Conservation (phyloP, 1,140 invertebrate species). For the Brachionus angularis region DNA sequence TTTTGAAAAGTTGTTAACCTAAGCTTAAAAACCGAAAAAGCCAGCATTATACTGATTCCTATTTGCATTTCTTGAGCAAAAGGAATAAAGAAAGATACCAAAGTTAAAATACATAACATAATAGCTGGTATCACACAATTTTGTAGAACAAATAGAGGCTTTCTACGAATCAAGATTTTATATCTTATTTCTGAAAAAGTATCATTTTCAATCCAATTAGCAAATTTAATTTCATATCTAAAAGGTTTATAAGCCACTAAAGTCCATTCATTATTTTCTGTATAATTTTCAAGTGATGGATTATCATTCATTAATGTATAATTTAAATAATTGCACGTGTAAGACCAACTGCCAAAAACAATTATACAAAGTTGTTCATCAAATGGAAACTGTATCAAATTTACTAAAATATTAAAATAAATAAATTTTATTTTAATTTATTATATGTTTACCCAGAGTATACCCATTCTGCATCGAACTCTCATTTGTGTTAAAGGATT, state of each 20-base stretch:
- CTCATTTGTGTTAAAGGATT: slow-evolving; percentile 39
- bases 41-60: slow-evolving; percentile 43
- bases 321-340: slow-evolving; percentile 27
- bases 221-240: slow-evolving; percentile 24
- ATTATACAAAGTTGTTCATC: slow-evolving; percentile 38
- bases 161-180: slow-evolving; percentile 22
- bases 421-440: neutral
- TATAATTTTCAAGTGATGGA: slow-evolving; percentile 35
- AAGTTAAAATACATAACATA: slow-evolving; percentile 27
- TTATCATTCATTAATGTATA: slow-evolving; percentile 38
- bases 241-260: slow-evolving; percentile 10
- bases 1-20: no score
- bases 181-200: slow-evolving; percentile 39
- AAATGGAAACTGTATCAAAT: slow-evolving; percentile 39
- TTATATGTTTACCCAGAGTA: slow-evolving; percentile 21
- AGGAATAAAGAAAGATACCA: slow-evolving; percentile 44
- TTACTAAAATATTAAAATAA: neutral
- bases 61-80: slow-evolving; percentile 44
- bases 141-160: slow-evolving; percentile 40
- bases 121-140: slow-evolving; percentile 42
- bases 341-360: slow-evolving; percentile 35
- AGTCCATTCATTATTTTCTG: slow-evolving; percentile 41
- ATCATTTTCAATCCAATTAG: slow-evolving; percentile 37
- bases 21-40: slow-evolving; percentile 37
- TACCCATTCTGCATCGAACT: slow-evolving; percentile 42